Conservation (phyloP, 2,888 invertebrate species). For the Ernsta delagoae region DNA sequence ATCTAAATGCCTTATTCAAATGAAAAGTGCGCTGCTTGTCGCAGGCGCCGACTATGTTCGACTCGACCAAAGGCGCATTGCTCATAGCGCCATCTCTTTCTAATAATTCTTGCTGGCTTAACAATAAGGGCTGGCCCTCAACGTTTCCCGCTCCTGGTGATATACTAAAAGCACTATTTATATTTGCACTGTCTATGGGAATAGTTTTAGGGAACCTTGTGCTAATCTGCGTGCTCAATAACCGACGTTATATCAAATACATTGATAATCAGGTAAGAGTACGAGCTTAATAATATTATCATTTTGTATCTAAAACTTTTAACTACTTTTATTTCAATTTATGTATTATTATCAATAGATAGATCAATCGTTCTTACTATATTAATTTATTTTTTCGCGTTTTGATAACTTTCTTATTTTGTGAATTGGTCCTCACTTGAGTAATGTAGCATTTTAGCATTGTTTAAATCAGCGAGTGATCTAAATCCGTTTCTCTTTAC, state of each 20-base stretch:
- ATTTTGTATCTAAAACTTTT: too few species aligned
- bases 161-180: constrained; percentile 90
- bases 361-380: too few species aligned
- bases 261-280: constrained; percentile 92
- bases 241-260: constrained; percentile 92
- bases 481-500: constrained; percentile 52
- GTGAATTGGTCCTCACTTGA: background rate
- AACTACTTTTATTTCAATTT: too few species aligned
- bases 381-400: too few species aligned
- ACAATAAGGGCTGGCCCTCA: constrained; percentile 87
- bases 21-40: constrained; percentile 70
- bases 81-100: constrained; percentile 91
- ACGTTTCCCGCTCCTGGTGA: constrained; percentile 88
- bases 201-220: constrained; percentile 92
- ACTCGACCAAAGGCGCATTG: constrained; percentile 88
- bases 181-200: constrained; percentile 90
- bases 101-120: constrained; percentile 93
- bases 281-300: too few species aligned
- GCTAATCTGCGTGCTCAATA: constrained; percentile 93
- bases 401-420: background rate
- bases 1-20: constrained; percentile 81
- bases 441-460: background rate
- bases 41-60: constrained; percentile 85
- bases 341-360: too few species aligned
- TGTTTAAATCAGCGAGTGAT: background rate